Percentiles rank a stretch among this genome's conserved stretches.
phyloP scores from a whole-genome alignment of 2,888 invertebrate genomes.

The Epinotia nisella region DNA sequence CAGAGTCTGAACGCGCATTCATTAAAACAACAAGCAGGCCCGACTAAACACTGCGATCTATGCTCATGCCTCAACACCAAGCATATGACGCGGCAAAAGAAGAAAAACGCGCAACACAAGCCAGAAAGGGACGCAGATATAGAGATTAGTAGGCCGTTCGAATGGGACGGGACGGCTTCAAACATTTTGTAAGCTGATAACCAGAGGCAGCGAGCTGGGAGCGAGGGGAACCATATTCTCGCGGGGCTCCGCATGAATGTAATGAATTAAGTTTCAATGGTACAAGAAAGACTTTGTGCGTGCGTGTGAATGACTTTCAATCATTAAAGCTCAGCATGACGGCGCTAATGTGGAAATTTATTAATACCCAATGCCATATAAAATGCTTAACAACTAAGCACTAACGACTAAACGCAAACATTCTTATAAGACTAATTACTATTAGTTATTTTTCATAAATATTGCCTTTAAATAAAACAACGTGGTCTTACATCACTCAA shows the following conservation, averaged over 20 bases:
- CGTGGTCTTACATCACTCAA: conserved; percentile 51
- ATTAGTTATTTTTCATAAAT: background rate
- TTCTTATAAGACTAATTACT: conserved; percentile 27
- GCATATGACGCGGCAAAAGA: conserved; percentile 83
- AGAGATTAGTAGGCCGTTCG: conserved; percentile 67
- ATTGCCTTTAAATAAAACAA: conserved; percentile 20
- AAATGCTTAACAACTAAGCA: background rate
- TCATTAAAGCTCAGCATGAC: conserved; percentile 46
- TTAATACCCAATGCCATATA: background rate
- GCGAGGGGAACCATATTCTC: conserved; percentile 84
- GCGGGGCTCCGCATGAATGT: conserved; percentile 81
- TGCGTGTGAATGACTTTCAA: conserved; percentile 67
- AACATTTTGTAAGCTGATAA: conserved; percentile 85
- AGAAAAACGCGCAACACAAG: conserved; percentile 84
- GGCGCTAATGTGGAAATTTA: conserved; percentile 19
- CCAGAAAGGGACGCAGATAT: conserved; percentile 73
- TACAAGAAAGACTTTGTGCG: conserved; percentile 66
- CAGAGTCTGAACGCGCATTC: conserved; percentile 51
- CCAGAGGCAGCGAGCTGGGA: conserved; percentile 78
- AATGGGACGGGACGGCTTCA: conserved; percentile 75
- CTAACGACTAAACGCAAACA: background rate
- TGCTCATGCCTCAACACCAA: conserved; percentile 71
- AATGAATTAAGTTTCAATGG: conserved; percentile 84
- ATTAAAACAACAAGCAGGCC: conserved; percentile 44
- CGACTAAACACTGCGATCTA: conserved; percentile 68